Evolutionary conservation across 1,140 invertebrate species (phyloP).

Genomic region (Ceratina japonica): DNA sequence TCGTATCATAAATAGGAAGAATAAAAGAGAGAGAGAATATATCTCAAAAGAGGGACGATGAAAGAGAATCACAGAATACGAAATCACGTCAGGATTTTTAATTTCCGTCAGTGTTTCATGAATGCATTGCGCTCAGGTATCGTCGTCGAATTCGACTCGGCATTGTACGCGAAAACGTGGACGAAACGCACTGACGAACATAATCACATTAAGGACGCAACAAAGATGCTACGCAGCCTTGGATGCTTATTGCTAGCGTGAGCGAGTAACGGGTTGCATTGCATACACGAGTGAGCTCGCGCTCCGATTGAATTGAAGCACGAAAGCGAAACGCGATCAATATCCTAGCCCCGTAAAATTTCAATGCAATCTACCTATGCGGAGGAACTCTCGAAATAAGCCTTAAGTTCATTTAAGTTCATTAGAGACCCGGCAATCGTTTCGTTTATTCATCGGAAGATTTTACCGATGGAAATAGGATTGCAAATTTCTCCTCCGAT

Average conservation of each 20-base stretch:
- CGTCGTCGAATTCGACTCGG: constrained; percentile 38
- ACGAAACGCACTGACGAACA: too few species aligned
- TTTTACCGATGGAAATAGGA: background rate
- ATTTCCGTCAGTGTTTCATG: too few species aligned
- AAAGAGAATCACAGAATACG: too few species aligned
- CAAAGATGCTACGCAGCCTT: constrained; percentile 43
- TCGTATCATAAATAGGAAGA: too few species aligned
- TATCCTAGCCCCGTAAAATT: too few species aligned
- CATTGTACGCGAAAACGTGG: constrained; percentile 39
- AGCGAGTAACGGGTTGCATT: constrained; percentile 2
- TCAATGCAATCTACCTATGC: too few species aligned
- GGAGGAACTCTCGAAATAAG: background rate
- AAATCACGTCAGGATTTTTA: too few species aligned
- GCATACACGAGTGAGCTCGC: background rate
- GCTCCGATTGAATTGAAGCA: background rate
- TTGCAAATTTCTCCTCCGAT: background rate
- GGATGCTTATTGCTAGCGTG: constrained; percentile 45
- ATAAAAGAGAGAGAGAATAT: too few species aligned
- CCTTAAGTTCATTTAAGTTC: constrained; percentile 22
- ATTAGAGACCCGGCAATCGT: constrained; percentile 1
- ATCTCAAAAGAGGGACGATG: too few species aligned
- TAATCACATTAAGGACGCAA: constrained; percentile 46
- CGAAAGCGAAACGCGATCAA: background rate
- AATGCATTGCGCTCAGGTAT: too few species aligned
- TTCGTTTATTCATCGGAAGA: constrained; percentile 11